Evolutionary conservation across 37 sponge, comb jelly and placozoan species (phyloP), one percentile per base, ranked within the genome.

Genomic region (Crambe crambe): DNA sequence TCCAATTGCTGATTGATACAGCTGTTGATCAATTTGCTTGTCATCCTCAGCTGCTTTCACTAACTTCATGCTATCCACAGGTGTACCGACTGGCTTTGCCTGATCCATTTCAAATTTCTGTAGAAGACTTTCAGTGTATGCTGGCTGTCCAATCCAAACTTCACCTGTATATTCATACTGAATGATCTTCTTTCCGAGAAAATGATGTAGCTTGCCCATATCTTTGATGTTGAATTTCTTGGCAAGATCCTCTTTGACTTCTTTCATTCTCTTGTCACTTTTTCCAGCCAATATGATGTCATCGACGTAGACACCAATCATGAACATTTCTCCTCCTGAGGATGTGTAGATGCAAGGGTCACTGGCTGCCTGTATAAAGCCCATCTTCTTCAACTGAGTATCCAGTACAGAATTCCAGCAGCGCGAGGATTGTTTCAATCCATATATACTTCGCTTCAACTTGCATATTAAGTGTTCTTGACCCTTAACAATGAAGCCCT

Each of bases 21-120:
- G 34, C 20, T 62, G 42, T 57, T 72, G 72, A 72, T 81, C 73
- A 4, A 81, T 4, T 27, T 20, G 42, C n/a, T 32, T 70, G 22
- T 77, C 72, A 29, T 40, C 44, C 5, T 85, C 61, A 42, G 26
- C 25, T 38, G 63, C 36, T 58, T 85, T 70, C 15, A 77, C 72
- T 21, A 85, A 56, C 65, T 85, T 85, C 29, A 36, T 32, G 34
- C 83, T n/a, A 56, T 74, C 83, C 39, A 85, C 85, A 31, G 85
- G 85, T 22, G 85, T 85, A 34, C 57, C n/a, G 69, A 70, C 58
- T 37, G 68, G 77, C 56, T 76, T 42, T 39, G 77, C 84, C 76
- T 76, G 34, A 37, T 84, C 84, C 35, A 84, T 69, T 34, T 84
- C 77, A 65, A 84, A 84, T 69, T 42, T 2, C 41, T n/a, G 23